These are phyloP conservation scores for Trachymyrmex cornetzi DNA, from an alignment of 1,140 invertebrate genomes.

Conservation along the genomic window DNA sequence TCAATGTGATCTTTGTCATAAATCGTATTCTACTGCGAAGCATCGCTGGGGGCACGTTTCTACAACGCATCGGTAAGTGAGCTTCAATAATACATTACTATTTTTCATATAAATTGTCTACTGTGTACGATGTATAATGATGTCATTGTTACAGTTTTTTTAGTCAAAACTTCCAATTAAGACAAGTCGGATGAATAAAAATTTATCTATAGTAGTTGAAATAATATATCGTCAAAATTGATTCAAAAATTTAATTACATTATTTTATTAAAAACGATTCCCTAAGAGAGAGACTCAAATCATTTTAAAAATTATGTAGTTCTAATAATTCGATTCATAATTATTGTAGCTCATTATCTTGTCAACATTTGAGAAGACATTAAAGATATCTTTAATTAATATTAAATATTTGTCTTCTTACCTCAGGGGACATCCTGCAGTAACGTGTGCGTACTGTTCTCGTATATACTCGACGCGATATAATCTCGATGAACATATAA, in stretches of 20 bases:
- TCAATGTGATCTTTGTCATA: slow-evolving; percentile 87
- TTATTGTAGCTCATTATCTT: neutral
- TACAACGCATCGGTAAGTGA: slow-evolving; percentile 83
- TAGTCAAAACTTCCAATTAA: neutral
- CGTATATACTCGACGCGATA: slow-evolving; percentile 86
- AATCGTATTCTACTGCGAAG: slow-evolving; percentile 87
- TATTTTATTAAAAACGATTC: neutral
- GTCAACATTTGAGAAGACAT: neutral
- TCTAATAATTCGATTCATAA: neutral
- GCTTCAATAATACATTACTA: neutral
- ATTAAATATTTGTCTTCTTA: slow-evolving; percentile 7
- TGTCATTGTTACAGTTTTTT: neutral
- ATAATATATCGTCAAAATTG: neutral
- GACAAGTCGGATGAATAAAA: neutral
- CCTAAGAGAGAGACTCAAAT: neutral
- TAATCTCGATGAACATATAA: slow-evolving; percentile 87
- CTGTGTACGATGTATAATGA: neutral
- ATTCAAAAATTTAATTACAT: neutral
- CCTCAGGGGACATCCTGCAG: slow-evolving; percentile 85
- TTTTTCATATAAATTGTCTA: neutral
- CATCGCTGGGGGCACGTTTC: slow-evolving; percentile 88
- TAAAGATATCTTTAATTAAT: neutral
- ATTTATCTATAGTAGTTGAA: neutral
- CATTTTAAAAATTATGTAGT: neutral
- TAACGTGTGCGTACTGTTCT: slow-evolving; percentile 85